Evolutionary conservation across 2,797 vertebrate species (phyloP).

Genomic region (Enteromius trimaculatus): DNA sequence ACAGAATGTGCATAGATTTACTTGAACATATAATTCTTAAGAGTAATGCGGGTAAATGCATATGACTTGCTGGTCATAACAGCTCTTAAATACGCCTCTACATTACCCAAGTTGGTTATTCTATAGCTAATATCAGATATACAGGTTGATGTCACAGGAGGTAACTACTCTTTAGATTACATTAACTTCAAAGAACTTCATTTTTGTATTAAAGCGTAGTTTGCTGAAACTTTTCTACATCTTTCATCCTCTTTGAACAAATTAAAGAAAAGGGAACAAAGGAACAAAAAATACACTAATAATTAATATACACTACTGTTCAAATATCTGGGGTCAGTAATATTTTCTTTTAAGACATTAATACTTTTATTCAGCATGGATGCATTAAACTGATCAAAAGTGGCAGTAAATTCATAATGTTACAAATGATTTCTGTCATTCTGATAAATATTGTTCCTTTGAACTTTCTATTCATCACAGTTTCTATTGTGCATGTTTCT

Average conservation of each 20-base stretch:
- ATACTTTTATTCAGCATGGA: neutral
- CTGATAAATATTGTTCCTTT: neutral
- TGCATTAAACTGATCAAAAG: neutral
- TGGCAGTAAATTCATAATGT: neutral
- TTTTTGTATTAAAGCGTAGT: neutral
- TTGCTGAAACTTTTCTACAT: conserved; percentile 1
- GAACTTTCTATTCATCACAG: neutral
- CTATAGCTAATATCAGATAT: neutral
- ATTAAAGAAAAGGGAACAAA: neutral
- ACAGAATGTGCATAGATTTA: conserved; percentile 14
- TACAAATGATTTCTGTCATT: neutral
- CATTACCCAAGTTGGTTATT: neutral
- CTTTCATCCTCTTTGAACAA: neutral
- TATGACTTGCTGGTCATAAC: neutral
- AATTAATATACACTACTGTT: neutral
- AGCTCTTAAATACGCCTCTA: neutral
- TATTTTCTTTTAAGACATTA: neutral
- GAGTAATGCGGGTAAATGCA: neutral
- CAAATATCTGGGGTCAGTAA: neutral
- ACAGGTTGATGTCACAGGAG: neutral
- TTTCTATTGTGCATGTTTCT: neutral
- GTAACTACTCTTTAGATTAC: neutral
- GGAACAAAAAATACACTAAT: neutral
- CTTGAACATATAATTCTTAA: neutral
- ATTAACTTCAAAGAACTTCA: neutral